Evolutionary conservation across 1,140 invertebrate genomes (phyloP).

Genomic region (Aphaenogaster ashmeadi): DNA sequence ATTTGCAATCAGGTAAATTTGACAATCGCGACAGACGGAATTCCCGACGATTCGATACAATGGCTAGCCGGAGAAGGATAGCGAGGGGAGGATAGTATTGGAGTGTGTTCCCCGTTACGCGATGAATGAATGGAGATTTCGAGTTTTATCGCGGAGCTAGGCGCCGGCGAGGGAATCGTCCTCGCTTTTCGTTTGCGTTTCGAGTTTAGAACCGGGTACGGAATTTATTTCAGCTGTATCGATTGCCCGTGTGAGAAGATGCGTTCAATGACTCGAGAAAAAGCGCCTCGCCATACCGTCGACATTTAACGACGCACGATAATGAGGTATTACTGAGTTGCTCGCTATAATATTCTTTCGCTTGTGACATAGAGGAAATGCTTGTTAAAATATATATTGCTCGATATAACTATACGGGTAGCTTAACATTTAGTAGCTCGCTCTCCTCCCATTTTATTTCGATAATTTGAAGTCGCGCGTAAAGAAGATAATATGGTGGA

Average conservation of each 20-base stretch:
- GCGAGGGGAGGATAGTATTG: constrained; percentile 11
- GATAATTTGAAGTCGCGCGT: not conserved
- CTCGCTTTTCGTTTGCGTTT: not conserved
- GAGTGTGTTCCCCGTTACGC: not conserved
- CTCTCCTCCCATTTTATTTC: not conserved
- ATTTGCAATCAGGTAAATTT: constrained; percentile 86
- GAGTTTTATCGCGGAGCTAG: constrained; percentile 72
- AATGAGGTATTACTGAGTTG: constrained; percentile 18
- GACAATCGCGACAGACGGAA: constrained; percentile 84
- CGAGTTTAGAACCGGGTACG: not conserved
- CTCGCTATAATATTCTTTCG: not conserved
- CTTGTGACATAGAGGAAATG: not conserved
- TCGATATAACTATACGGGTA: not conserved
- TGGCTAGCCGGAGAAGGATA: constrained; percentile 1
- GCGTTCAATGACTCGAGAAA: constrained; percentile 25
- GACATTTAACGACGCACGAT: constrained; percentile 36
- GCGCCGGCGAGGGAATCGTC: constrained; percentile 3
- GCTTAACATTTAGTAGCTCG: constrained; percentile 2
- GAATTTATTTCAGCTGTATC: constrained; percentile 62
- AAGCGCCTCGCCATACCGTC: not conserved
- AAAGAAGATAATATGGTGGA: not conserved
- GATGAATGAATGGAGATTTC: constrained; percentile 72
- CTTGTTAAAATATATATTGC: not conserved
- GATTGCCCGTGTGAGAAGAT: constrained; percentile 21
- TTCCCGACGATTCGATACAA: constrained; percentile 69